A percentile compares a stretch with the other conserved stretches of the same genome.
Conservation (phyloP, 2,797 vertebrate genomes). For the Microcaecilia unicolor region DNA sequence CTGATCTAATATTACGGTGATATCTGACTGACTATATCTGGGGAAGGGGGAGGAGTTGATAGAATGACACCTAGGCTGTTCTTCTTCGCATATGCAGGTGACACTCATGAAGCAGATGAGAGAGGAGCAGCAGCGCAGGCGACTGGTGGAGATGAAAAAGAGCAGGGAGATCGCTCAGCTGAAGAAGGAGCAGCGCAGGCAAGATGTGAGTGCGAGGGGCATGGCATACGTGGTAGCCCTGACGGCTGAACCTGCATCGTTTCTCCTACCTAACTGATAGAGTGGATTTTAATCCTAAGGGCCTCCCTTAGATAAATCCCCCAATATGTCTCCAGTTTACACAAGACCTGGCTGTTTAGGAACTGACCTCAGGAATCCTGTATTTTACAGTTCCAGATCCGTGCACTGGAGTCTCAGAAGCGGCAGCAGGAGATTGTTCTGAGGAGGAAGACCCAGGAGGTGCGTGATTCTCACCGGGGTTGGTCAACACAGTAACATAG, state of each 20-base stretch:
- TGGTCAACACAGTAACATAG: too few relatives aligned
- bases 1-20: too few relatives aligned
- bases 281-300: too few relatives aligned
- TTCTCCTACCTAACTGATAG: too few relatives aligned
- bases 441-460: slow-evolving; percentile 91
- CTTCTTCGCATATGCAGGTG: slow-evolving; percentile 48
- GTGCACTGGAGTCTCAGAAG: slow-evolving; percentile 90
- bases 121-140: slow-evolving; percentile 88
- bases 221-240: too few relatives aligned
- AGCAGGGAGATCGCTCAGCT: slow-evolving; percentile 91
- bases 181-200: slow-evolving; percentile 90
- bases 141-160: slow-evolving; percentile 84
- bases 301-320: background rate
- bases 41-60: too few relatives aligned
- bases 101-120: slow-evolving; percentile 96
- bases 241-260: too few relatives aligned
- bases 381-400: slow-evolving; percentile 82
- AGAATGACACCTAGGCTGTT: accelerated
- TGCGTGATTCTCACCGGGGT: slow-evolving; percentile 30
- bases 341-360: background rate
- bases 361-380: background rate
- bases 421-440: slow-evolving; percentile 90
- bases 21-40: too few relatives aligned
- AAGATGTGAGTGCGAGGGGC: slow-evolving; percentile 63
- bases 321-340: background rate